Conservation (phyloP, 2,888 invertebrate genomes). For the Parasteatoda lunata region DNA sequence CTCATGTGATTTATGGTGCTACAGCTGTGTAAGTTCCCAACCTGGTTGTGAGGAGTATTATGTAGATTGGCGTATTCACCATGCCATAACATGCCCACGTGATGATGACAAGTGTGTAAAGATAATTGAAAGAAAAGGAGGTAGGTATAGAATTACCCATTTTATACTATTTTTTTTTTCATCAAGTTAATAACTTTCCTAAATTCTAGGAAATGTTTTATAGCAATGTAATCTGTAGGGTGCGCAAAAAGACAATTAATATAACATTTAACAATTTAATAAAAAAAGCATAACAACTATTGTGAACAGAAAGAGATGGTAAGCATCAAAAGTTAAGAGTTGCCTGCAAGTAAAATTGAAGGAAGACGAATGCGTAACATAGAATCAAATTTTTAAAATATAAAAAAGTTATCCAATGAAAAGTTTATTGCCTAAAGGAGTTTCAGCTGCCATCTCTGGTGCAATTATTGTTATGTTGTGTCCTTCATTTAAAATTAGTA, state of each 20-base stretch:
- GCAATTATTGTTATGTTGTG: no score
- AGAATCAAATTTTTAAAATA: no score
- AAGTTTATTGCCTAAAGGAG: no score
- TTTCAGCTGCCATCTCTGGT: no score
- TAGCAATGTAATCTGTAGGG: background rate
- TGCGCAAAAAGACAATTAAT: background rate
- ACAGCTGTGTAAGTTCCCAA: constrained; percentile 89
- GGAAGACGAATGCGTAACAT: no score
- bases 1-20: constrained; percentile 82
- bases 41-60: constrained; percentile 87
- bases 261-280: background rate
- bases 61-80: constrained; percentile 87
- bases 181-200: background rate
- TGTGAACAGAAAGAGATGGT: background rate
- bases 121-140: constrained; percentile 88
- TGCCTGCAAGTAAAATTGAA: background rate
- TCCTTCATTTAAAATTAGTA: no score
- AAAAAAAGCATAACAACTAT: no score
- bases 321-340: background rate
- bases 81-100: constrained; percentile 88
- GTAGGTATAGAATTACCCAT: constrained; percentile 76
- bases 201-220: background rate
- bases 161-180: background rate
- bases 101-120: constrained; percentile 91
- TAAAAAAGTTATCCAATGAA: no score